Evolutionary conservation across 2,797 vertebrate genomes (phyloP), one percentile per base, ranked within the genome.

Genomic region (Poeciliopsis infans): DNA sequence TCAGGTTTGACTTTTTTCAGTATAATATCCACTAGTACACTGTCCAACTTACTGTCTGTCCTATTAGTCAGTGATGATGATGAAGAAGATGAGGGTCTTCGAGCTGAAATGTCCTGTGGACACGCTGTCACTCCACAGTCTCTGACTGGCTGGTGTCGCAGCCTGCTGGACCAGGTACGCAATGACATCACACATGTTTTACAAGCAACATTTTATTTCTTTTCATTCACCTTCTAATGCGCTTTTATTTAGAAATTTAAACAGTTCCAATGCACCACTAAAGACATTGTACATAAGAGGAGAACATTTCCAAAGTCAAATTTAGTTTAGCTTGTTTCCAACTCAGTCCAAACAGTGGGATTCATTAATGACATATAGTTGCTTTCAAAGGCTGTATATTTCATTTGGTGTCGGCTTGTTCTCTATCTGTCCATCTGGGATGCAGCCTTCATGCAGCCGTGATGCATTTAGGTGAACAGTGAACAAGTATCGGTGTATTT

Each of bases 61-160:
- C 16, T 8, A 49, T 73, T 80, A 96, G 94, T 93, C 0, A 51
- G 83, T 10, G 93, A 88, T 0, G 94, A 95, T 36, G 95, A 93
- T 0, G 94, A 95, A 33, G 95, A 93, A 76, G 93, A 94, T 1
- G 0, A 8, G 13, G 12, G 43, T 55, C 89, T 93, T 47, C 53
- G 93, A 7, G 93, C 94, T 2, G 76, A 94, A 79, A 95, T 96
- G 93, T 94, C 94, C 45, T 96, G 95, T 59, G 94, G 92, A 0
- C 96, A 96, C 12, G 94, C 91, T 0, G 95, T 96, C 47, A 93
- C 92, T 0, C 94, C 96, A 0, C 53, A 95, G 75, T 94, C 94
- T 5, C 90, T 96, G 8, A 96, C 94, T 0, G 92, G 33, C 0
- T 95, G 93, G 93, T 96, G 95, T 66, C 93, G 94, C 80, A 95